A percentile compares a stretch with the other conserved stretches of the same genome.
phyloP scores from a whole-genome alignment of 1,140 invertebrate species.

The Teleogryllus occipitalis region DNA sequence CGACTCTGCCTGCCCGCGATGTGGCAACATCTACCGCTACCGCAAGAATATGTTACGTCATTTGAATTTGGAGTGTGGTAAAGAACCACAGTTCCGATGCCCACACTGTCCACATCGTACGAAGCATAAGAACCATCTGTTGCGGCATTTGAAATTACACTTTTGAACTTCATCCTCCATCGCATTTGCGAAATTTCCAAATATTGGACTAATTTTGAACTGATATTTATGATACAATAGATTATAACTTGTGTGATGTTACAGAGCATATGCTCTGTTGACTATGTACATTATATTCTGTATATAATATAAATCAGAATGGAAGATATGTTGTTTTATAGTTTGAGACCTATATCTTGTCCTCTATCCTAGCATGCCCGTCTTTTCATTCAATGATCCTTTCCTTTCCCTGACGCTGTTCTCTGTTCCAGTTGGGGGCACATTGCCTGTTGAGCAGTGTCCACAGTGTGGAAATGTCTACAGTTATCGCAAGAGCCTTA shows the following conservation, averaged over 20 bases:
- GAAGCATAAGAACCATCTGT: constrained; percentile 24
- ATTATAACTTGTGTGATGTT: not conserved
- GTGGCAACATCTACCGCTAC: constrained; percentile 32
- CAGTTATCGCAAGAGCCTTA: constrained; percentile 68
- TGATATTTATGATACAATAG: not conserved
- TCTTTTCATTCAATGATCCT: not conserved
- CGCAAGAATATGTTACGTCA: constrained; percentile 19
- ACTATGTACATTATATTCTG: not conserved
- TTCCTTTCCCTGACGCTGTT: not conserved
- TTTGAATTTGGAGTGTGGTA: constrained; percentile 29
- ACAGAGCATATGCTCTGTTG: not conserved
- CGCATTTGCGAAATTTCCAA: too few relatives aligned
- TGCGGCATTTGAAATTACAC: not conserved
- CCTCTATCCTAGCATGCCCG: not conserved
- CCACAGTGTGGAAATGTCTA: constrained; percentile 71
- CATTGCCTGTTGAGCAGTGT: constrained; percentile 51
- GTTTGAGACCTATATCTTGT: too few relatives aligned
- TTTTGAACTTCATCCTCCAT: too few relatives aligned
- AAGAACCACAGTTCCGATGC: constrained; percentile 31
- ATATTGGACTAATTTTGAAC: too few relatives aligned
- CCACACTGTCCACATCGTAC: constrained; percentile 31
- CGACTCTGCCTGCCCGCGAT: constrained; percentile 31
- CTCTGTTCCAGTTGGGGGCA: not conserved
- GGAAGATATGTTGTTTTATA: not conserved
- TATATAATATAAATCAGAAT: not conserved